Conservation (phyloP, 2,888 invertebrate genomes). For the Xylophagus ater region DNA sequence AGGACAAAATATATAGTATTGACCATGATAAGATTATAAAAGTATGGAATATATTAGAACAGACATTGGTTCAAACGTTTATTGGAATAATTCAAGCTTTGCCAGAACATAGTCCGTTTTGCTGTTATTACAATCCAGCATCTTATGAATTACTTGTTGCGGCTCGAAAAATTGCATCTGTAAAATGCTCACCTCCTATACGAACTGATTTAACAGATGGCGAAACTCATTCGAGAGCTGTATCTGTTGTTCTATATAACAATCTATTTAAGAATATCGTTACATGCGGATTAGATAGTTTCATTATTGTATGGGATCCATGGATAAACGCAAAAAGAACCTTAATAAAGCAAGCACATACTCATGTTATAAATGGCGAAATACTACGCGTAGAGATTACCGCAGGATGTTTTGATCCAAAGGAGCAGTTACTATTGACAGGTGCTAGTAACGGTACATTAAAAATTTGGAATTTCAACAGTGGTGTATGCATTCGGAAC, state of each 20-base stretch:
- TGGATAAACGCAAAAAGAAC: slow-evolving; percentile 54
- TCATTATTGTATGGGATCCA: slow-evolving; percentile 73
- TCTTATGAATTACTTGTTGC: slow-evolving; percentile 57
- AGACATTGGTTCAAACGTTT: slow-evolving; percentile 56
- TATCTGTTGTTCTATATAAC: slow-evolving; percentile 66
- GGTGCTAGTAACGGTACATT: slow-evolving; percentile 69
- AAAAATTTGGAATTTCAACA: slow-evolving; percentile 75
- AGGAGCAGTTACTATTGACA: slow-evolving; percentile 59
- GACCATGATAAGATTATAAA: slow-evolving; percentile 60
- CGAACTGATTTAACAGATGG: slow-evolving; percentile 61
- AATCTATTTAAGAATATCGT: slow-evolving; percentile 61
- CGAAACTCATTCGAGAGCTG: slow-evolving; percentile 55
- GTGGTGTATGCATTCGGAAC: slow-evolving; percentile 58
- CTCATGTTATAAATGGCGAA: slow-evolving; percentile 53
- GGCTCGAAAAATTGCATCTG: slow-evolving; percentile 50
- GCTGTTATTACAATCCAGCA: slow-evolving; percentile 52
- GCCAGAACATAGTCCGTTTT: slow-evolving; percentile 48
- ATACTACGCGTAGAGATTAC: slow-evolving; percentile 60
- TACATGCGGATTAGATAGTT: slow-evolving; percentile 67
- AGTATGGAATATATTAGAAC: slow-evolving; percentile 62
- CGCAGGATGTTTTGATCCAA: slow-evolving; percentile 64
- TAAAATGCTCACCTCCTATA: slow-evolving; percentile 54
- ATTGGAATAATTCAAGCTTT: slow-evolving; percentile 51
- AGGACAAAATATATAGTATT: slow-evolving; percentile 57
- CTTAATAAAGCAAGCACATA: slow-evolving; percentile 60